These are phyloP conservation scores for Buphagus erythrorhynchus DNA, from an alignment of 2,797 vertebrate species.

Conservation along the genomic window DNA sequence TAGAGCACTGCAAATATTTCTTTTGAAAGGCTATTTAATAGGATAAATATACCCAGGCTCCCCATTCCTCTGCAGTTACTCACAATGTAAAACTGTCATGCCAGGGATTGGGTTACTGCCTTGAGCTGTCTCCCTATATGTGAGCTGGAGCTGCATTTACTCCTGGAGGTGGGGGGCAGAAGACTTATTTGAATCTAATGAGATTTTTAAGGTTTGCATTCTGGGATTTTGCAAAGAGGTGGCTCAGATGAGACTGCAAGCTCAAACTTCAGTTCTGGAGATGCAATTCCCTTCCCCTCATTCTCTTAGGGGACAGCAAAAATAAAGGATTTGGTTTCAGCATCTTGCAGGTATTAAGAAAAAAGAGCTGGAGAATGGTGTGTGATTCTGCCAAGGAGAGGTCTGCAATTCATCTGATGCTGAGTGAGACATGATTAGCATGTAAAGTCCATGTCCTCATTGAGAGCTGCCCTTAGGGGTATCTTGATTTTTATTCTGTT, in stretches of 20 bases:
- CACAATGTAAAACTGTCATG: conserved; percentile 56
- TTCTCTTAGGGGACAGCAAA: neutral
- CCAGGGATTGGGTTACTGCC: conserved; percentile 71
- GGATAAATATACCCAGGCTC: conserved; percentile 78
- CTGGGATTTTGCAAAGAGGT: neutral
- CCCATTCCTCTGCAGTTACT: conserved; percentile 78
- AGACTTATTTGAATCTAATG: neutral
- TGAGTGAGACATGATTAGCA: neutral
- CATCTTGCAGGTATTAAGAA: neutral
- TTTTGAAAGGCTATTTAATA: conserved; percentile 45
- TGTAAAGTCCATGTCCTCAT: neutral
- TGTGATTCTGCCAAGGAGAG: neutral
- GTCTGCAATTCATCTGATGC: neutral
- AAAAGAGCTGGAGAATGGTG: neutral
- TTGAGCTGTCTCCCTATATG: neutral
- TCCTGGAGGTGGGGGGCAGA: neutral
- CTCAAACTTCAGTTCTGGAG: neutral
- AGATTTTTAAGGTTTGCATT: neutral
- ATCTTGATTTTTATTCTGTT: neutral
- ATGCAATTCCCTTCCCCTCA: neutral
- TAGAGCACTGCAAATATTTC: conserved; percentile 15
- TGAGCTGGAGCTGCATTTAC: neutral
- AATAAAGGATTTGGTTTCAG: neutral
- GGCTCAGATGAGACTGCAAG: neutral
- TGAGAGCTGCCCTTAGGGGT: neutral